Conservation (phyloP, 2,113 vertebrate species). For the Panurus biarmicus region DNA sequence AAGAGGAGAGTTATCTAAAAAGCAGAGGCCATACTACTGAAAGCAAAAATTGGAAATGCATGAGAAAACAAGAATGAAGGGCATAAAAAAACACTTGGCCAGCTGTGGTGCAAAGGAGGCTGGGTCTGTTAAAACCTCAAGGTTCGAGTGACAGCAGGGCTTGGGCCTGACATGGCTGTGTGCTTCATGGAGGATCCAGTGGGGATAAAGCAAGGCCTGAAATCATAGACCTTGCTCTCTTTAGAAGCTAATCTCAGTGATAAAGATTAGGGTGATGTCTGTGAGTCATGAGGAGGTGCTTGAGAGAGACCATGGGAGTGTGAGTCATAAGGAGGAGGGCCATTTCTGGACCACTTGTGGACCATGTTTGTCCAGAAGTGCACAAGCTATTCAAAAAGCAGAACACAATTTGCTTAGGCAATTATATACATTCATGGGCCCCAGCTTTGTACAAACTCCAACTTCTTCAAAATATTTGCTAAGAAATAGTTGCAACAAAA, state of each 20-base stretch:
- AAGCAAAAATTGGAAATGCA: background rate
- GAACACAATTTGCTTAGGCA: background rate
- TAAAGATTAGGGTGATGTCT: background rate
- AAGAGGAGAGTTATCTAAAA: background rate
- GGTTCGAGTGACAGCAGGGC: background rate
- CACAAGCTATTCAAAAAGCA: background rate
- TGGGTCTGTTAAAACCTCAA: background rate
- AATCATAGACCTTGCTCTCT: background rate
- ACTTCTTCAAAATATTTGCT: slow-evolving; percentile 2
- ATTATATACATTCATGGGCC: background rate
- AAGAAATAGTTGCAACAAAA: background rate
- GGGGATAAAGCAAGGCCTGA: background rate
- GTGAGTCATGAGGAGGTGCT: slow-evolving; percentile 28
- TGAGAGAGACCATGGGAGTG: background rate
- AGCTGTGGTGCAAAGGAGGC: background rate
- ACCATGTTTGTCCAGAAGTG: background rate
- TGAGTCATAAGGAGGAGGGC: background rate
- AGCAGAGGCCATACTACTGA: background rate
- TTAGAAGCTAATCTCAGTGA: background rate
- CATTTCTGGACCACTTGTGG: background rate
- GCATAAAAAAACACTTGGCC: background rate
- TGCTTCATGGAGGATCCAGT: background rate
- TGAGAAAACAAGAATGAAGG: background rate
- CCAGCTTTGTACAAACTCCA: background rate
- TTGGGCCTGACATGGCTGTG: background rate